Conservation (phyloP, 2,797 vertebrate species). For the Neosilurus mollespiculum region DNA sequence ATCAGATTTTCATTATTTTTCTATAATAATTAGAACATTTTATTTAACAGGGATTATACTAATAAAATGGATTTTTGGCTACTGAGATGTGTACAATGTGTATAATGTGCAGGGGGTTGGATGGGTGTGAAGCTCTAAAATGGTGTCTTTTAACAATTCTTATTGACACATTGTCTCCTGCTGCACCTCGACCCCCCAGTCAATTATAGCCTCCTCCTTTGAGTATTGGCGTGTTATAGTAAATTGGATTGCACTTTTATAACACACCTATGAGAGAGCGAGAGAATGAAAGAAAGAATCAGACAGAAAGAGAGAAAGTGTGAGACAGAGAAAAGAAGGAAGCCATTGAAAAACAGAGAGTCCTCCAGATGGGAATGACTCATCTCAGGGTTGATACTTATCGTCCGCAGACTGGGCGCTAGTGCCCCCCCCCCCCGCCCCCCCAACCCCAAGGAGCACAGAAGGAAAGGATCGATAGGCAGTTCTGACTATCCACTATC, state of each 20-base stretch:
- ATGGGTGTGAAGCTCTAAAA: neutral
- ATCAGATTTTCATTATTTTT: neutral
- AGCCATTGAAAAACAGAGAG: constrained; percentile 34
- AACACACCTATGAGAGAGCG: constrained; percentile 30
- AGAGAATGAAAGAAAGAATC: constrained; percentile 8
- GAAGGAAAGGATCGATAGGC: constrained; percentile 54
- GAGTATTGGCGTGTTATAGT: constrained; percentile 47
- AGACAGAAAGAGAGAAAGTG: neutral
- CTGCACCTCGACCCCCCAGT: constrained; percentile 7
- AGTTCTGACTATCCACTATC: constrained; percentile 54
- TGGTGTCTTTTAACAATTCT: constrained; percentile 31
- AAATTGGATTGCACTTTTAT: constrained; percentile 49
- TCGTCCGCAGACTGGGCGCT: constrained; percentile 51
- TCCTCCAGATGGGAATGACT: constrained; percentile 55
- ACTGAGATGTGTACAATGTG: neutral
- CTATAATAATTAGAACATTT: neutral
- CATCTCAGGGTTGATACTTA: constrained; percentile 51
- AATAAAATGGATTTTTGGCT: neutral
- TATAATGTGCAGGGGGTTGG: constrained; percentile 5
- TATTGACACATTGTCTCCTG: constrained; percentile 42
- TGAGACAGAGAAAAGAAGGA: constrained; percentile 21
- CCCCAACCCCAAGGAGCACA: constrained; percentile 33
- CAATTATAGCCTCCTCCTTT: constrained; percentile 43
- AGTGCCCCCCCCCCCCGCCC: constrained; percentile 32
- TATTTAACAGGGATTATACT: too few relatives aligned